Conservation (phyloP, 2,888 invertebrate genomes). For the Hypomecis punctinalis region DNA sequence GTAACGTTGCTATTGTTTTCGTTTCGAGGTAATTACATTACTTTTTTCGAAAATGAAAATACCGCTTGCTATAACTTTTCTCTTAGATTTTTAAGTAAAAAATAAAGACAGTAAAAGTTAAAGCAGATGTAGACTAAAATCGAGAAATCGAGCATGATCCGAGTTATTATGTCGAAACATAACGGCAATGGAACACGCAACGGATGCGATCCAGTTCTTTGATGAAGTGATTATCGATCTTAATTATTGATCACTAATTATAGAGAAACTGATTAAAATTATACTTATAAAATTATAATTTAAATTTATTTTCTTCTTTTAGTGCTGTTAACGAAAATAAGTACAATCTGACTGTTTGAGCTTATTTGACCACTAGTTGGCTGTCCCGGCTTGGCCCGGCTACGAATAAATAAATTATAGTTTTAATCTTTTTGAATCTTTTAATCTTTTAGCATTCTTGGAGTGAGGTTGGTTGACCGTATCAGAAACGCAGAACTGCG, state of each 20-base stretch:
- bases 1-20: too few relatives aligned
- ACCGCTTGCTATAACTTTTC: not conserved
- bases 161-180: constrained; percentile 29
- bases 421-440: too few relatives aligned
- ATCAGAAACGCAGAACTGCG: too few relatives aligned
- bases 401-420: too few relatives aligned
- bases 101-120: not conserved
- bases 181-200: constrained; percentile 53
- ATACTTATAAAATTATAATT: constrained; percentile 9
- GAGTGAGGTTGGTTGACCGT: too few relatives aligned
- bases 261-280: constrained; percentile 20
- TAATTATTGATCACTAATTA: constrained; percentile 33
- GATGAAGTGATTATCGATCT: constrained; percentile 31
- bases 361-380: too few relatives aligned
- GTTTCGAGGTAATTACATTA: too few relatives aligned
- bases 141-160: constrained; percentile 16
- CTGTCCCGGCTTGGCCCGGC: too few relatives aligned
- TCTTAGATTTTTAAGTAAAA: not conserved
- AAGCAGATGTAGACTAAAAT: constrained; percentile 13
- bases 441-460: too few relatives aligned
- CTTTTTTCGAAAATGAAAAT: too few relatives aligned
- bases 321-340: too few relatives aligned
- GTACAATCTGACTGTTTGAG: too few relatives aligned
- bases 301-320: not conserved
- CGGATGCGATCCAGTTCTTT: constrained; percentile 38